A percentile compares a stretch with the other conserved stretches of the same genome.
Conservation (phyloP, 2,797 vertebrate genomes). For the Diplodus puntazzo region DNA sequence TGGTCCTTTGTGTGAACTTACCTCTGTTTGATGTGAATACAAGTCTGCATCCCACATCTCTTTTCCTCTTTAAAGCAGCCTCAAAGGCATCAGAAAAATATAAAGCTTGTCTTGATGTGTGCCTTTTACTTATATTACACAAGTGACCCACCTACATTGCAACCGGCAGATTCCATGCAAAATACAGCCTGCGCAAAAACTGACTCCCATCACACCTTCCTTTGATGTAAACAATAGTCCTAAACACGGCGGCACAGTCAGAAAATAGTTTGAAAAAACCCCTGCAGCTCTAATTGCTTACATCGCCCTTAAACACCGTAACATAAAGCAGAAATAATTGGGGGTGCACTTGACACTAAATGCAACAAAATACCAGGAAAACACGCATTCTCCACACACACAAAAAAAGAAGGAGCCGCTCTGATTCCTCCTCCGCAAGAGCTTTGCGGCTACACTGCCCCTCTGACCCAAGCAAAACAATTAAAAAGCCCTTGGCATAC, state of each 20-base stretch:
- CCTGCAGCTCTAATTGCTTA: constrained; percentile 53
- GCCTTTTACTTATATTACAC: constrained; percentile 10
- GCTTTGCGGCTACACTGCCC: constrained; percentile 60
- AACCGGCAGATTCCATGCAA: constrained; percentile 9
- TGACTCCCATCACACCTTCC: background rate
- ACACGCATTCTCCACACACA: background rate
- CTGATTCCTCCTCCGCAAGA: constrained; percentile 41
- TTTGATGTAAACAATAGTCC: constrained; percentile 33
- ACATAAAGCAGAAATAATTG: constrained; percentile 66
- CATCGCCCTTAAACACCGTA: constrained; percentile 51
- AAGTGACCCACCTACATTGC: constrained; percentile 8
- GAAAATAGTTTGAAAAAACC: constrained; percentile 11
- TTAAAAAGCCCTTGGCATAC: constrained; percentile 78
- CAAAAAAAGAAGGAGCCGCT: background rate
- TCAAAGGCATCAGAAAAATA: constrained; percentile 14
- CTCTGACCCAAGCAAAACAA: constrained; percentile 78
- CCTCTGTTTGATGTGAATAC: constrained; percentile 16
- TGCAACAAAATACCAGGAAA: constrained; percentile 60
- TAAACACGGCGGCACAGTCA: background rate
- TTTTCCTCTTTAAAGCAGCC: constrained; percentile 3
- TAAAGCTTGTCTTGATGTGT: constrained; percentile 18
- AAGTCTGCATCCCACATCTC: constrained; percentile 18
- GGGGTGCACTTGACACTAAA: constrained; percentile 65
- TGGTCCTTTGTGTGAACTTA: constrained; percentile 41
- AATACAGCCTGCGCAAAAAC: background rate